Evolutionary conservation across 2,113 vertebrate genomes (phyloP).

Genomic region (Ia io): DNA sequence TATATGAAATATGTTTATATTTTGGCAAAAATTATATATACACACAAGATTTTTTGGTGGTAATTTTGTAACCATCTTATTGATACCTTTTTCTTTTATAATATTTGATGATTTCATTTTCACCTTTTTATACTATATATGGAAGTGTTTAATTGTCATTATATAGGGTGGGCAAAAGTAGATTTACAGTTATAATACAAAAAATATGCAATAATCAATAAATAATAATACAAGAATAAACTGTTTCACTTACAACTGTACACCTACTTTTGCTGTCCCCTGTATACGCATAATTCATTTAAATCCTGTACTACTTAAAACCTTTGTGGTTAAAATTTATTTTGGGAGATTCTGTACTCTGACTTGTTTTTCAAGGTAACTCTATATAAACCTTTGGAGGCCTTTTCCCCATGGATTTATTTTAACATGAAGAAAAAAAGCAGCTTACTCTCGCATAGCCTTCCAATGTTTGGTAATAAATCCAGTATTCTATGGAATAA

Average conservation of each 20-base stretch:
- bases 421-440: not conserved
- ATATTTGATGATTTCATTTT: not conserved
- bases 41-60: not conserved
- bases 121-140: not conserved
- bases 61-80: not conserved
- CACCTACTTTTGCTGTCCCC: not conserved
- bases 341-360: not conserved
- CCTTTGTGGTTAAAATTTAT: not conserved
- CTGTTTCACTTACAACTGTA: not conserved
- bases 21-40: not conserved
- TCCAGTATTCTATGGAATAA: not conserved
- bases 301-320: not conserved
- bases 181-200: not conserved
- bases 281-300: not conserved
- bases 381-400: not conserved
- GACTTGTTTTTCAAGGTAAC: not conserved
- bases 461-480: not conserved
- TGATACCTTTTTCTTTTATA: not conserved
- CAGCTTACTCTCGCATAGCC: not conserved
- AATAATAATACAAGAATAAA: not conserved
- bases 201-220: not conserved
- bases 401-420: not conserved
- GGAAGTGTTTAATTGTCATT: not conserved
- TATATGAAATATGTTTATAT: not conserved
- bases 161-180: not conserved